These are phyloP conservation scores for Tragelaphus scriptus DNA, from an alignment of 2,113 vertebrate species.

Conservation along the genomic window DNA sequence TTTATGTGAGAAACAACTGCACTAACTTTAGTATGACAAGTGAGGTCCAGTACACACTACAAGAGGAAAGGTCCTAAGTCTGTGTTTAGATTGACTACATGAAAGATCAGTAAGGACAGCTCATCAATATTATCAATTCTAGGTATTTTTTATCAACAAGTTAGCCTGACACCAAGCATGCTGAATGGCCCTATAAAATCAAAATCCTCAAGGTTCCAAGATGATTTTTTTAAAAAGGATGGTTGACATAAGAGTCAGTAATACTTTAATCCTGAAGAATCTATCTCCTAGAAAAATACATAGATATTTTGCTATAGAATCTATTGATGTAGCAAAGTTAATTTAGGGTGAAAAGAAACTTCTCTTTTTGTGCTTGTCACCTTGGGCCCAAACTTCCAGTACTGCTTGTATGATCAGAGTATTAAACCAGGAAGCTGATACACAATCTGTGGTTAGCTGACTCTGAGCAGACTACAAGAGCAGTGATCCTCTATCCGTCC, in stretches of 20 bases:
- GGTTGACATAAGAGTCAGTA: not conserved
- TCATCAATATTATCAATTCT: not conserved
- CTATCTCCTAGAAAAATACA: not conserved
- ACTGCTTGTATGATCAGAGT: not conserved
- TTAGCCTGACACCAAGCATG: not conserved
- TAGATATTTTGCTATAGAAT: not conserved
- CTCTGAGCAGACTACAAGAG: not conserved
- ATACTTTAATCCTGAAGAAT: slow-evolving; percentile 2
- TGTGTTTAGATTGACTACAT: not conserved
- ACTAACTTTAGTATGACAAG: not conserved
- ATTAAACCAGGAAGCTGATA: not conserved
- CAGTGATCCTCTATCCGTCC: not conserved
- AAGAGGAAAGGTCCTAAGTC: not conserved
- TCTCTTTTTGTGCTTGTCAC: not conserved
- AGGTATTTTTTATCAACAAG: not conserved
- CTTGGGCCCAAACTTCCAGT: not conserved
- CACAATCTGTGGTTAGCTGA: not conserved
- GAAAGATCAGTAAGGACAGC: not conserved
- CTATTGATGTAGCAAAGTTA: not conserved
- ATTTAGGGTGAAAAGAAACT: slow-evolving; percentile 7
- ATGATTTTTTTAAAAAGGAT: not conserved
- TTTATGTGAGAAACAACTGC: not conserved
- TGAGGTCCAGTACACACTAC: not conserved
- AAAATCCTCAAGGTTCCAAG: slow-evolving; percentile 5
- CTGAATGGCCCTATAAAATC: slow-evolving; percentile 3